Conservation (phyloP, 2,888 invertebrate species). For the Platycheirus albimanus region DNA sequence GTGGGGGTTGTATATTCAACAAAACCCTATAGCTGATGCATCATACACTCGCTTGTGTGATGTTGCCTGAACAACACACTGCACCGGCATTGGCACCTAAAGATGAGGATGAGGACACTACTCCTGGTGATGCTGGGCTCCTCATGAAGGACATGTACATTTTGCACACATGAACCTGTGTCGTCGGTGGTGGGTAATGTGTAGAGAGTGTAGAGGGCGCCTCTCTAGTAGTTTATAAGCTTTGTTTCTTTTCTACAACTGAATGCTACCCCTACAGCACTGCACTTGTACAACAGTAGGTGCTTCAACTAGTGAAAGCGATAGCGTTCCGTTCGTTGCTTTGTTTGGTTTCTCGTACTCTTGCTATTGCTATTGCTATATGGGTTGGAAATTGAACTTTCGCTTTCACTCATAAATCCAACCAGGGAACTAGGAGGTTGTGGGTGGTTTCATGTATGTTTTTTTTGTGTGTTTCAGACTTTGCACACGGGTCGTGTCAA, state of each 20-base stretch:
- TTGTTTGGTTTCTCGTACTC: conserved; percentile 65
- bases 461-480: conserved; percentile 27
- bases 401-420: conserved; percentile 60
- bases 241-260: conserved; percentile 72
- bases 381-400: conserved; percentile 66
- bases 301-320: conserved; percentile 55
- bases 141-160: conserved; percentile 69
- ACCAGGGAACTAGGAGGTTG: neutral
- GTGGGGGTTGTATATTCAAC: conserved; percentile 6
- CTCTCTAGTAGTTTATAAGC: conserved; percentile 62
- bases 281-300: conserved; percentile 31
- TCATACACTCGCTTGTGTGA: conserved; percentile 9
- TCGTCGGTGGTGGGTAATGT: conserved; percentile 10
- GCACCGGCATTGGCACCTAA: conserved; percentile 48
- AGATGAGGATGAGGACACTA: conserved; percentile 50
- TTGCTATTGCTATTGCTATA: conserved; percentile 35
- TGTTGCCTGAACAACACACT: conserved; percentile 13
- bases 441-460: conserved; percentile 29
- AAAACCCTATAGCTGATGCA: conserved; percentile 14
- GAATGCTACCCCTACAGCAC: conserved; percentile 19
- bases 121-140: conserved; percentile 65
- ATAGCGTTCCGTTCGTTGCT: conserved; percentile 57
- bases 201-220: conserved; percentile 15
- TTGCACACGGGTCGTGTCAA: conserved; percentile 59
- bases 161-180: conserved; percentile 59